Evolutionary conservation across 2,888 invertebrate genomes (phyloP).

Genomic region (Mythimna albipuncta): DNA sequence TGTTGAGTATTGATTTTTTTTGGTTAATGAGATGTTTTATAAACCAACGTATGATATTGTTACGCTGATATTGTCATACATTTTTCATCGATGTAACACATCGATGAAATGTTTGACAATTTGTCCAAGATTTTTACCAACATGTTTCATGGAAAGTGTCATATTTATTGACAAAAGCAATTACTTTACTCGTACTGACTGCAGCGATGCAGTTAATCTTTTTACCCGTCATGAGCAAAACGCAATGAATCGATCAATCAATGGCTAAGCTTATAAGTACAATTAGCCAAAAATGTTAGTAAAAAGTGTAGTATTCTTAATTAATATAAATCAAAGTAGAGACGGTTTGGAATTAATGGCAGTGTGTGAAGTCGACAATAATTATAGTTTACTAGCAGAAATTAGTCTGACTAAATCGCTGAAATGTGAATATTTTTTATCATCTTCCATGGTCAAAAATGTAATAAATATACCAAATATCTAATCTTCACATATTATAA

Average conservation of each 20-base stretch:
- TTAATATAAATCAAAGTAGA: constrained; percentile 13
- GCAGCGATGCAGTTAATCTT: constrained; percentile 10
- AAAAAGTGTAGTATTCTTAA: background rate
- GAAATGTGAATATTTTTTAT: too few species aligned
- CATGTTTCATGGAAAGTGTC: constrained; percentile 9
- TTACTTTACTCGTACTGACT: background rate
- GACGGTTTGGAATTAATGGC: constrained; percentile 3
- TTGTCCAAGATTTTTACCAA: constrained; percentile 14
- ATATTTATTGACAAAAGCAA: constrained; percentile 6
- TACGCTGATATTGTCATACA: background rate
- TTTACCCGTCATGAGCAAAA: background rate
- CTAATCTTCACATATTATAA: too few species aligned
- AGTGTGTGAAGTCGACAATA: background rate
- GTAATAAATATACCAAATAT: too few species aligned
- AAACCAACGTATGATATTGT: constrained; percentile 28
- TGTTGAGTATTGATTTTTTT: constrained; percentile 50
- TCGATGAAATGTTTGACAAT: constrained; percentile 7
- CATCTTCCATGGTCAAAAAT: too few species aligned
- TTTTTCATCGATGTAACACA: constrained; percentile 9
- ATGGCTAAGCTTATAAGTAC: constrained; percentile 2
- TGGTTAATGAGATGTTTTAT: constrained; percentile 10
- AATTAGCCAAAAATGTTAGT: background rate
- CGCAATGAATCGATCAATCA: constrained; percentile 1
- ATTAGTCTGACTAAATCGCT: too few species aligned
- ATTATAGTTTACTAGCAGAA: background rate